Evolutionary conservation across 2,113 vertebrate genomes (phyloP).

Genomic region (Cynoglossus semilaevis): DNA sequence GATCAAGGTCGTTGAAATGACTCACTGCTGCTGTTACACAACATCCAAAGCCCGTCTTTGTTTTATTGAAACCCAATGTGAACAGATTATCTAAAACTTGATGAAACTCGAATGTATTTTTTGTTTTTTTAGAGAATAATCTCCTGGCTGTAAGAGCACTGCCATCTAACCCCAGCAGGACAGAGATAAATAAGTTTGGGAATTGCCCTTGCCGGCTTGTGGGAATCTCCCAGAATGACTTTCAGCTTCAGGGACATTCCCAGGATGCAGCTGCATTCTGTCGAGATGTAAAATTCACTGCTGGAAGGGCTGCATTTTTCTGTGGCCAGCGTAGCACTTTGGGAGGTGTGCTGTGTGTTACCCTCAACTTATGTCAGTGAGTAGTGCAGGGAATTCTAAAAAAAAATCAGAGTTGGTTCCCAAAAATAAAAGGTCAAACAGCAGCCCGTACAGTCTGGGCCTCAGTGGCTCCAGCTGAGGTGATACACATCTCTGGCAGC

Average conservation of each 20-base stretch:
- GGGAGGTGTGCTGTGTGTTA: not conserved
- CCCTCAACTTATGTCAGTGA: not conserved
- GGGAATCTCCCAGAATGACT: conserved; percentile 68
- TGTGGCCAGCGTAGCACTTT: conserved; percentile 15
- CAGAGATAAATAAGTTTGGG: conserved; percentile 52
- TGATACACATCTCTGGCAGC: conserved; percentile 44
- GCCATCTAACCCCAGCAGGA: conserved; percentile 13
- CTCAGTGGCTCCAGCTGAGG: conserved; percentile 20
- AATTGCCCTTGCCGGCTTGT: conserved; percentile 62
- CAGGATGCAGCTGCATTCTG: conserved; percentile 58
- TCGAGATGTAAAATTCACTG: conserved; percentile 37
- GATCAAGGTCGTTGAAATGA: conserved; percentile 30
- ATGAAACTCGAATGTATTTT: conserved; percentile 13
- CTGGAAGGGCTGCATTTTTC: conserved; percentile 21
- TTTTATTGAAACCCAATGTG: conserved; percentile 12
- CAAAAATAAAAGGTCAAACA: conserved; percentile 13
- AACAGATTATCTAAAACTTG: conserved; percentile 14
- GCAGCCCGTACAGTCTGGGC: not conserved
- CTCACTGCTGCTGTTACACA: not conserved
- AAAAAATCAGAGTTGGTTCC: conserved; percentile 6
- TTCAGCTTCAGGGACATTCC: conserved; percentile 69
- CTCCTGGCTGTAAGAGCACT: conserved; percentile 30
- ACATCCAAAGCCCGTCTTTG: conserved; percentile 9
- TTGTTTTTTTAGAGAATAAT: conserved; percentile 7
- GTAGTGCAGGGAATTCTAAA: conserved; percentile 4